These are phyloP conservation scores for Synergus itoensis DNA, from an alignment of 2,888 invertebrate genomes.

Conservation along the genomic window DNA sequence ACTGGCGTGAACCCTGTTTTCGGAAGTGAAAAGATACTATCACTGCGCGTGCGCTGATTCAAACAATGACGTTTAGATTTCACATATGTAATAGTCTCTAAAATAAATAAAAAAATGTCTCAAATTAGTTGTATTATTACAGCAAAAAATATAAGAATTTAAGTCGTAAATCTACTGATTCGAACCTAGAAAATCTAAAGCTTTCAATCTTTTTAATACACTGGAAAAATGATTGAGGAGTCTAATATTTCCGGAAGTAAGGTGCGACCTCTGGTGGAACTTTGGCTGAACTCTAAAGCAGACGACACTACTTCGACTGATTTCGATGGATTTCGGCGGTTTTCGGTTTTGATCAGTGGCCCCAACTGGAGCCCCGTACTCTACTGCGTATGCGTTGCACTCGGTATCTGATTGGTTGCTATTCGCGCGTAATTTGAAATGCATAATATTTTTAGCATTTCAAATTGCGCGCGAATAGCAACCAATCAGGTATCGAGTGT, in stretches of 20 bases:
- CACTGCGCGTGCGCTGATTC: neutral
- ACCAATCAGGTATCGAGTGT: too few species aligned
- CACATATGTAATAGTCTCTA: neutral
- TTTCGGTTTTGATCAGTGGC: too few species aligned
- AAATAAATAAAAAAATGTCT: neutral
- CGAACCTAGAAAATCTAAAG: neutral
- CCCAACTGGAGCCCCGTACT: too few species aligned
- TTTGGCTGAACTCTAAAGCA: neutral
- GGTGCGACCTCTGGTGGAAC: neutral
- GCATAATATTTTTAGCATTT: too few species aligned
- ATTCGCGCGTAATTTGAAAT: too few species aligned
- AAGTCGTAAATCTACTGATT: neutral
- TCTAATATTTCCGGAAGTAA: constrained; percentile 23
- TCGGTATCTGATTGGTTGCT: too few species aligned
- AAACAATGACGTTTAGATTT: neutral
- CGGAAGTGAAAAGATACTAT: neutral
- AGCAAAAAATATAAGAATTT: neutral
- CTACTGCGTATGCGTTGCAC: too few species aligned
- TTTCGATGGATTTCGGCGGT: too few species aligned
- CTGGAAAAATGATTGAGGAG: neutral
- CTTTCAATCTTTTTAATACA: neutral
- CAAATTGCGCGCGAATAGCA: too few species aligned
- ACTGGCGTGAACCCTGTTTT: constrained; percentile 26
- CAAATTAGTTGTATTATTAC: neutral
- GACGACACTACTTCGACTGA: neutral